Percentiles rank a stretch among this genome's conserved stretches.
phyloP scores from a whole-genome alignment of 2,113 vertebrate species.

The Symphodus melops region DNA sequence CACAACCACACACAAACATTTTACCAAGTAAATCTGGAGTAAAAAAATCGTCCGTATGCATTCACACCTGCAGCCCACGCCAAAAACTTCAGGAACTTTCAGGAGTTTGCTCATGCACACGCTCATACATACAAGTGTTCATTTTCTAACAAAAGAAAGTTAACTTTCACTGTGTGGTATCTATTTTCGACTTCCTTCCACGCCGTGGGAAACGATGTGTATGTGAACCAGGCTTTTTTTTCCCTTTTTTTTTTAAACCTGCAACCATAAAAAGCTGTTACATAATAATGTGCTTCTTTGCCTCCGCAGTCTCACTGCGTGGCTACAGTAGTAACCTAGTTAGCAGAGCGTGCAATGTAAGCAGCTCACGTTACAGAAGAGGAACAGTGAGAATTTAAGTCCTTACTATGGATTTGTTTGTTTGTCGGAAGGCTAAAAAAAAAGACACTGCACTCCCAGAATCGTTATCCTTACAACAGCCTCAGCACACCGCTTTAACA shows the following conservation, averaged over 20 bases:
- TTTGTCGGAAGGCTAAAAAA: neutral
- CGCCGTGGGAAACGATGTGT: neutral
- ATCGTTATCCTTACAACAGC: neutral
- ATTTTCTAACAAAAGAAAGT: neutral
- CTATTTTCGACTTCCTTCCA: neutral
- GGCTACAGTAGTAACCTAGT: neutral
- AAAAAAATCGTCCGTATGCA: too few relatives aligned
- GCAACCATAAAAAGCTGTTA: neutral
- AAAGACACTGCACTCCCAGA: neutral
- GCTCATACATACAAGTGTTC: neutral
- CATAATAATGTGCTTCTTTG: neutral
- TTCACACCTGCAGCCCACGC: too few relatives aligned
- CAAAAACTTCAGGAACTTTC: too few relatives aligned
- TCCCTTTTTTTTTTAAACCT: neutral
- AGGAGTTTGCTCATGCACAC: too few relatives aligned
- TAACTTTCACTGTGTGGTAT: neutral
- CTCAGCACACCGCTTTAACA: neutral
- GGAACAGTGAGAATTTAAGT: neutral
- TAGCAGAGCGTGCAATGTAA: neutral
- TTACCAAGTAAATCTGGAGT: too few relatives aligned
- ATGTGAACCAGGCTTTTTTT: neutral
- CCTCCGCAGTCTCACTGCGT: neutral
- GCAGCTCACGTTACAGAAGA: neutral
- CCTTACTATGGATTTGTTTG: neutral
- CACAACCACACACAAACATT: too few relatives aligned